These are phyloP conservation scores for Brachyopa scutellaris DNA, from an alignment of 2,888 invertebrate genomes.

Conservation along the genomic window DNA sequence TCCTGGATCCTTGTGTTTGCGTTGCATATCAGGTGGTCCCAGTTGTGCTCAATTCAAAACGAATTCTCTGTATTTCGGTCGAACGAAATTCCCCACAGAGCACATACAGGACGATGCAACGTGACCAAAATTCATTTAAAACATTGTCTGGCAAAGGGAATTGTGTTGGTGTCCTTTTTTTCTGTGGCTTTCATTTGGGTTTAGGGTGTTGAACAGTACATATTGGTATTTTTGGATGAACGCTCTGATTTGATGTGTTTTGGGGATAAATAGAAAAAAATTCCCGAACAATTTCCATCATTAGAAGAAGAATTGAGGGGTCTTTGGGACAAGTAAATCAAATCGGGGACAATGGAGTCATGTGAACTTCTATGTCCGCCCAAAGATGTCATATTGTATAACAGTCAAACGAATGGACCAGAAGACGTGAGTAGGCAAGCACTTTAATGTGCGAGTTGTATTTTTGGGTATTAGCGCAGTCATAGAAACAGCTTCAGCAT, in stretches of 20 bases:
- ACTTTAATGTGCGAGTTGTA: no score
- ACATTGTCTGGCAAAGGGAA: constrained; percentile 27
- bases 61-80: constrained; percentile 28
- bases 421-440: no score
- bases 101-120: constrained; percentile 47
- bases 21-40: constrained; percentile 33
- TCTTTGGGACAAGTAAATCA: no score
- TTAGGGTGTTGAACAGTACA: background rate
- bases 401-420: no score
- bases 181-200: constrained; percentile 4
- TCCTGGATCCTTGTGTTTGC: background rate
- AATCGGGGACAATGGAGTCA: no score
- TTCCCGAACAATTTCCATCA: constrained; percentile 6
- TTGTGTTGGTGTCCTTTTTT: background rate
- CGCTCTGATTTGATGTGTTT: constrained; percentile 4
- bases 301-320: background rate
- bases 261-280: background rate
- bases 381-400: no score
- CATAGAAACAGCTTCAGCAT: no score
- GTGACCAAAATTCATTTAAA: constrained; percentile 60
- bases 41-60: constrained; percentile 35
- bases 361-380: no score
- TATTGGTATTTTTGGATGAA: constrained; percentile 19
- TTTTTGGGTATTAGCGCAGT: no score
- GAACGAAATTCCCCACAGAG: constrained; percentile 24